Evolutionary conservation across 2,888 invertebrate species (phyloP).

Genomic region (Lasioglossum leucozonium): DNA sequence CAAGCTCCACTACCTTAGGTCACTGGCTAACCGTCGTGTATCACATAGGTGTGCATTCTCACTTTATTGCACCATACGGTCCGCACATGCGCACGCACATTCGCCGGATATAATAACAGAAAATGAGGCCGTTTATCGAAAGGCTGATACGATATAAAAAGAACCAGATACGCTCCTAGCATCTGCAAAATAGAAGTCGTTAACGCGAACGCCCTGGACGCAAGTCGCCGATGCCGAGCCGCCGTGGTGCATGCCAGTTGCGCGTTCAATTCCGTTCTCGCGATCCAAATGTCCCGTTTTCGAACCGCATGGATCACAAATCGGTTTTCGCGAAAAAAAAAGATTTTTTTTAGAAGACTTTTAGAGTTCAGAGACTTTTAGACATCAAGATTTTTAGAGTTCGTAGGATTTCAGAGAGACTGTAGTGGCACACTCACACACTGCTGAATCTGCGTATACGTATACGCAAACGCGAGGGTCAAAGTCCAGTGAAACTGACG

Average conservation of each 20-base stretch:
- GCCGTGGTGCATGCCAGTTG: background rate
- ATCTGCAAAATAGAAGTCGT: constrained; percentile 52
- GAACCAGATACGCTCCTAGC: constrained; percentile 49
- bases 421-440: no score
- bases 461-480: no score
- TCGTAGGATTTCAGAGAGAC: no score
- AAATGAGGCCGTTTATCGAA: constrained; percentile 66
- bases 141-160: constrained; percentile 63
- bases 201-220: constrained; percentile 25
- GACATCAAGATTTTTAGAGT: no score
- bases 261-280: background rate
- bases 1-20: constrained; percentile 76
- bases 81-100: constrained; percentile 69
- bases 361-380: no score
- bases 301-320: background rate
- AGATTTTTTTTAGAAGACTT: no score
- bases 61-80: constrained; percentile 66
- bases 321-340: no score
- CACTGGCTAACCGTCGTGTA: constrained; percentile 77
- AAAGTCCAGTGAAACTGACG: no score
- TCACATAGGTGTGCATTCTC: constrained; percentile 70
- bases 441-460: no score
- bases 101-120: constrained; percentile 66
- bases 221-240: background rate
- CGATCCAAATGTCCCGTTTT: background rate